Conservation (phyloP, 1,140 invertebrate species). For the Nasonia vitripennis region DNA sequence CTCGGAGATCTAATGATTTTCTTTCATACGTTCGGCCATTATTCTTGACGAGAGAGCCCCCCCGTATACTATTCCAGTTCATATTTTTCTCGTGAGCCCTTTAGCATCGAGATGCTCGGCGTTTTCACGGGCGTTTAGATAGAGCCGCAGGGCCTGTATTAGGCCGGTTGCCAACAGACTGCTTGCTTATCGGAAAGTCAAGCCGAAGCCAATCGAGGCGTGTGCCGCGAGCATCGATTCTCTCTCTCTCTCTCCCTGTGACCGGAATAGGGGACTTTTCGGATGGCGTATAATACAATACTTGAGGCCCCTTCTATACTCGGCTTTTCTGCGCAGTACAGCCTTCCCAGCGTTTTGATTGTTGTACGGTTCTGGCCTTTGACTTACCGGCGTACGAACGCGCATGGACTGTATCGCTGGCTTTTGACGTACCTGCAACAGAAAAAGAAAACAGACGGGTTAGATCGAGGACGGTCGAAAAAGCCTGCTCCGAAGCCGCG, state of each 20-base stretch:
- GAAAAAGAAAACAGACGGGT: not conserved
- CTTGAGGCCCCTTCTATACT: not conserved
- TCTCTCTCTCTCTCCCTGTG: constrained; percentile 9
- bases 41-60: not conserved
- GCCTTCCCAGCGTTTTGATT: no score
- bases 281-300: not conserved
- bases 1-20: constrained; percentile 28
- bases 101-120: not conserved
- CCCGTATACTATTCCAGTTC: not conserved
- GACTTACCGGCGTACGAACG: not conserved
- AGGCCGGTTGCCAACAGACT: not conserved
- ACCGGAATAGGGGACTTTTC: constrained; percentile 44
- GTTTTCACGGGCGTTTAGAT: constrained; percentile 56
- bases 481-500: not conserved
- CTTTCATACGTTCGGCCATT: constrained; percentile 23
- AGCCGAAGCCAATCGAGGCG: constrained; percentile 25
- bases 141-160: constrained; percentile 22
- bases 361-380: not conserved
- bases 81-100: constrained; percentile 13
- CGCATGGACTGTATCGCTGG: no score
- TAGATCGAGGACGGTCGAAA: not conserved
- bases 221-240: constrained; percentile 26
- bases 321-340: no score
- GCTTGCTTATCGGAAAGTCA: constrained; percentile 31
- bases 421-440: not conserved